Base-by-base conservation (phyloP, 2,113 vertebrate genomes). In the Toxostoma redivivum region DNA sequence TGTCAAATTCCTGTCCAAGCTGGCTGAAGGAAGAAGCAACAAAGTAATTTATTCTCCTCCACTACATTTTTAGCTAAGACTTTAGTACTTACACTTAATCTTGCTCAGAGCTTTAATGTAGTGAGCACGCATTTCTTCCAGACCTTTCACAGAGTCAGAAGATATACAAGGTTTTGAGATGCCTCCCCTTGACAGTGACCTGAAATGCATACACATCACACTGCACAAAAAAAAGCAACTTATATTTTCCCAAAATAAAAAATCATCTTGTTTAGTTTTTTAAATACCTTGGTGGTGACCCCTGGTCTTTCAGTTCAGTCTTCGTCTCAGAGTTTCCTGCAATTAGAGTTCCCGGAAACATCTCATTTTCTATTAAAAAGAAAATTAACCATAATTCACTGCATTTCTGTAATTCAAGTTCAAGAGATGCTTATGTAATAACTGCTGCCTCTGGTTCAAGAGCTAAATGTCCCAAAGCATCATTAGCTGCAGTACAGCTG, bases 51-150 rank as follows among this genome's bases (percentile, higher is more conserved):
- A 81, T 65, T 81, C 81, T 67, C 8, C 25, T 86, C 45, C 54
- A 58, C 7, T 38, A 66, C 42, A 14, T 37, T 79, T 86, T 76
- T 33, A 84, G 44, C 28, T 40, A 80, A 91, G 28, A 53, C 13
- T 85, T 78, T 12, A 83, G 42, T 66, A 98, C 98, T 98, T 93
- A 99, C 99, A 97, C 96, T 98, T 98, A 93, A 99, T 99, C 97
- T 99, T 99, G 93, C 98, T 98, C 35, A 99, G 98, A 69, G 99
- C 98, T 91, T 94, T 98, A 95, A 99, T 96, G 87, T 99, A 99
- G 89, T 99, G 99, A 86, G 98, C 98, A 80, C 99, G 99, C 97
- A 99, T 98, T 96, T 99, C 99, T 95, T 99, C 98, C 45, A 99
- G 98, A 57, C 98, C 98, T 91, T 96, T 98, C 69, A 88, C 38